Conservation (phyloP, 2,797 vertebrate species). For the Eospalax fontanierii region DNA sequence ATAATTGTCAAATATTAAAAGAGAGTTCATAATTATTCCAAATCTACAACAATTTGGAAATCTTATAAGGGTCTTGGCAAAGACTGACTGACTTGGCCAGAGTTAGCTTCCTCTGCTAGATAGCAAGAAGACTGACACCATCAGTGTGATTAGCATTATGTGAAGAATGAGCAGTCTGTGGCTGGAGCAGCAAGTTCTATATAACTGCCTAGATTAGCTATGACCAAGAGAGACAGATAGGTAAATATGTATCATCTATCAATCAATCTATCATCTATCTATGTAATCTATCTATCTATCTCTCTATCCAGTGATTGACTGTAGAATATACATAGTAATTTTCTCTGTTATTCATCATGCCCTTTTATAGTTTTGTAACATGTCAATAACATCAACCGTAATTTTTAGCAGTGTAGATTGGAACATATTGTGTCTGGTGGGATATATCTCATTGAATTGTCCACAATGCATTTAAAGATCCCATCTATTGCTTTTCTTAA, state of each 20-base stretch:
- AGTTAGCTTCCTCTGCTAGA: constrained; percentile 38
- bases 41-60: constrained; percentile 17
- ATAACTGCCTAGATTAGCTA: constrained; percentile 67
- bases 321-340: constrained; percentile 47
- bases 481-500: constrained; percentile 12
- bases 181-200: constrained; percentile 46
- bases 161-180: constrained; percentile 65
- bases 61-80: background rate
- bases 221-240: constrained; percentile 40
- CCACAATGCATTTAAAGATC: constrained; percentile 49
- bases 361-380: constrained; percentile 45
- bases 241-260: no score
- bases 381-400: constrained; percentile 50
- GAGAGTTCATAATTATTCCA: background rate
- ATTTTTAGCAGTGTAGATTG: constrained; percentile 60
- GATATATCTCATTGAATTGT: constrained; percentile 61
- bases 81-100: background rate
- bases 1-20: constrained; percentile 44
- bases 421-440: constrained; percentile 37
- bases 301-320: constrained; percentile 56
- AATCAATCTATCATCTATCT: no score
- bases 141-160: no score
- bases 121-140: no score
- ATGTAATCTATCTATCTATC: background rate
- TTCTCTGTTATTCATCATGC: constrained; percentile 44